phyloP scores from a whole-genome alignment of 1,140 invertebrate genomes.

The Lordiphosa mommai region DNA sequence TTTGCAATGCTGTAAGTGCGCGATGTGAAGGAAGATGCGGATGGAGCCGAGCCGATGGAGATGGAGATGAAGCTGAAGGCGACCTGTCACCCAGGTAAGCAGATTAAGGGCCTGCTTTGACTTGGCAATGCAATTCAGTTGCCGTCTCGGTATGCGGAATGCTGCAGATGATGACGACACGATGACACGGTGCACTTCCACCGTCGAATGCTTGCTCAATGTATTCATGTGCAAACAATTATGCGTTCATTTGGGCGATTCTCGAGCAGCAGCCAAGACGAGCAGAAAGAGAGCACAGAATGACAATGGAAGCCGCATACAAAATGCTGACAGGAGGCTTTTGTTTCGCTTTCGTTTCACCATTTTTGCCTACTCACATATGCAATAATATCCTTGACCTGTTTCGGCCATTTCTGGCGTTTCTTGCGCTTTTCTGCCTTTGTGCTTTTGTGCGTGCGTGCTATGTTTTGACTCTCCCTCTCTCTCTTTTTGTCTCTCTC shows the following conservation, averaged over 20 bases:
- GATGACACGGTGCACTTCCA: slow-evolving; percentile 17
- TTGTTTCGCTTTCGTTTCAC: neutral
- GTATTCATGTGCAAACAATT: slow-evolving; percentile 76
- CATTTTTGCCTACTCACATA: slow-evolving; percentile 40
- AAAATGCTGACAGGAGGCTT: slow-evolving; percentile 1
- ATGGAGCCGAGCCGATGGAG: neutral
- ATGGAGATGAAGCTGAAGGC: slow-evolving; percentile 22
- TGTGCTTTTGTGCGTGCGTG: slow-evolving; percentile 21
- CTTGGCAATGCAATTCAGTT: slow-evolving; percentile 61
- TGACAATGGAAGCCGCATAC: slow-evolving; percentile 29
- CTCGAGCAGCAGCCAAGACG: slow-evolving; percentile 39
- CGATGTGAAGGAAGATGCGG: neutral
- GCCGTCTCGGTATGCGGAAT: slow-evolving; percentile 29
- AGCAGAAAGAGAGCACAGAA: slow-evolving; percentile 1
- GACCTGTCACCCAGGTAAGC: slow-evolving; percentile 62
- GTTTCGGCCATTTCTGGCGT: slow-evolving; percentile 41
- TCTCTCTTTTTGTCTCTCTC: no score
- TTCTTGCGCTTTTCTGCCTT: slow-evolving; percentile 57
- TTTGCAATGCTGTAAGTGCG: slow-evolving; percentile 15
- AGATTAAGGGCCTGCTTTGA: slow-evolving; percentile 70
- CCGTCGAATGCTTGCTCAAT: slow-evolving; percentile 61
- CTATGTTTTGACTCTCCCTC: no score
- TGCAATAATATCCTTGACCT: slow-evolving; percentile 70
- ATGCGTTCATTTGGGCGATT: slow-evolving; percentile 73
- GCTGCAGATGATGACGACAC: slow-evolving; percentile 31